These are phyloP conservation scores for Limnodromus scolopaceus DNA, from an alignment of 2,797 vertebrate genomes.

Conservation along the genomic window DNA sequence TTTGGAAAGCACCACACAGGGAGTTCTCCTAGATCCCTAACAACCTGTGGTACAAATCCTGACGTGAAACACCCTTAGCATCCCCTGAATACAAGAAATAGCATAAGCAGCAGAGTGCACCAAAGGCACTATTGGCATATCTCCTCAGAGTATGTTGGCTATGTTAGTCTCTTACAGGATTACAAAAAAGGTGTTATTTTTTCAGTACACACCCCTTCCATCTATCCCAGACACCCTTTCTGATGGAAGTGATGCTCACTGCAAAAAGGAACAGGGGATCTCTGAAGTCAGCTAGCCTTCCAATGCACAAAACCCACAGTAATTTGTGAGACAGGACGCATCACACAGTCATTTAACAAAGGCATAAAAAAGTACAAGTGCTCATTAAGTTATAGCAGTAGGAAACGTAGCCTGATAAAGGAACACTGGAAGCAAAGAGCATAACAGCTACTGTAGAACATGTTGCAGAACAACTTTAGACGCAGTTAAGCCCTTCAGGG, in stretches of 20 bases:
- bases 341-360: not conserved
- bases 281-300: not conserved
- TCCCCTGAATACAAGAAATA: not conserved
- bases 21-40: not conserved
- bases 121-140: fast-evolving
- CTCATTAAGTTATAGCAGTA: not conserved
- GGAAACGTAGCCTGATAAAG: not conserved
- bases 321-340: not conserved
- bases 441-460: not conserved
- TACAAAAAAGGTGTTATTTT: not conserved
- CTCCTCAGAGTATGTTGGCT: not conserved
- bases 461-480: not conserved
- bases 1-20: not conserved
- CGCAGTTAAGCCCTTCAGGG: not conserved
- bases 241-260: not conserved
- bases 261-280: not conserved
- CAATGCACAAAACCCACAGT: not conserved
- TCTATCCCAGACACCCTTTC: not conserved
- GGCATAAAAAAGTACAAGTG: not conserved
- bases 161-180: not conserved
- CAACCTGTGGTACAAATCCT: not conserved
- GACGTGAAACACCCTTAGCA: not conserved
- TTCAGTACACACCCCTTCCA: not conserved
- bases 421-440: not conserved
- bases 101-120: not conserved